A percentile compares a stretch with the other conserved stretches of the same genome.
These are phyloP conservation scores for Varecia variegata DNA, from an alignment of 2,797 vertebrate species.

Conservation along the genomic window DNA sequence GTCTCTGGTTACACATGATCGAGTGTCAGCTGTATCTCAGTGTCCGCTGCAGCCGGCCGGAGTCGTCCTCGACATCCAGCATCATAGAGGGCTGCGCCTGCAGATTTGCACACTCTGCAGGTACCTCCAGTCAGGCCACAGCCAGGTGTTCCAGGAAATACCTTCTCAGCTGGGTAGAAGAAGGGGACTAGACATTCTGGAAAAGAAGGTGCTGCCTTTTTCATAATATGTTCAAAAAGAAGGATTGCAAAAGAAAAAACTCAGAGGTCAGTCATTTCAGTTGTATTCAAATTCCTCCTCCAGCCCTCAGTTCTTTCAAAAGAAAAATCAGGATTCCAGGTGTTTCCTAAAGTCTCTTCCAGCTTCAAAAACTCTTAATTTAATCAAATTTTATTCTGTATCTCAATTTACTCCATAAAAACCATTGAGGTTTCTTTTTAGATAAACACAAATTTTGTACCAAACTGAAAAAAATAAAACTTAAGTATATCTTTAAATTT, in stretches of 20 bases:
- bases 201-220: neutral
- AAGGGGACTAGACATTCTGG: fast-evolving
- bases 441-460: neutral
- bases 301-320: neutral
- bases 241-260: neutral
- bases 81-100: fast-evolving
- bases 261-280: neutral
- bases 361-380: neutral
- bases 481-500: neutral
- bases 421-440: neutral
- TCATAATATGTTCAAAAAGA: neutral
- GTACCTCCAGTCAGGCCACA: neutral
- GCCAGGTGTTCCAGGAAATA: neutral
- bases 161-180: neutral
- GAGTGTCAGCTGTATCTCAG: too few relatives aligned
- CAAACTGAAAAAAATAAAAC: neutral
- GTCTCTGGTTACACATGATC: fast-evolving
- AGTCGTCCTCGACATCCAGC: neutral
- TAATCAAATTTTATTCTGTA: neutral
- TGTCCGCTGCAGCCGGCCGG: neutral
- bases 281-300: neutral
- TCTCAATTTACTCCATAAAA: neutral
- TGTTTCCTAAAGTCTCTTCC: neutral
- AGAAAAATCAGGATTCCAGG: neutral
- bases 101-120: neutral